Evolutionary conservation across 2,797 vertebrate species (phyloP).

Genomic region (Paratrypauchen microcephalus): DNA sequence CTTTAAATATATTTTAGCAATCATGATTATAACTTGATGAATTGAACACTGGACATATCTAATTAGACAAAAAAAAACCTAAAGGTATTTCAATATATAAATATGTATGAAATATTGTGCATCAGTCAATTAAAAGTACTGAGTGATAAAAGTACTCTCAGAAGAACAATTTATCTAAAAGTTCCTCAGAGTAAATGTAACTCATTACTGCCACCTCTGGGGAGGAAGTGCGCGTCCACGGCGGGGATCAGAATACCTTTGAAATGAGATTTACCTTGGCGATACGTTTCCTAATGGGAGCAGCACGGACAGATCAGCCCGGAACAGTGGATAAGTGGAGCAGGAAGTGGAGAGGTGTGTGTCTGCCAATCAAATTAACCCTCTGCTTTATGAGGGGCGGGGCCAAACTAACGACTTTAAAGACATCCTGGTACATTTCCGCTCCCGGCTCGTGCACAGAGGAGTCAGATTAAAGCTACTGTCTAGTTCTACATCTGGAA

Average conservation of each 20-base stretch:
- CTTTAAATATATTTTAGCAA: too few relatives aligned
- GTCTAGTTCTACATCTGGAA: conserved; percentile 1
- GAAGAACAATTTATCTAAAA: background rate
- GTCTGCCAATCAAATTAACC: conserved; percentile 54
- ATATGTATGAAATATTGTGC: too few relatives aligned
- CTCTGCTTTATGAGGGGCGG: conserved; percentile 23
- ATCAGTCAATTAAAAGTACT: too few relatives aligned
- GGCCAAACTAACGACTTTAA: conserved; percentile 29
- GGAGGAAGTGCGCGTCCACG: conserved; percentile 40
- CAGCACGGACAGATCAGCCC: conserved; percentile 22
- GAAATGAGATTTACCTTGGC: conserved; percentile 46
- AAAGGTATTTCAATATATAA: too few relatives aligned
- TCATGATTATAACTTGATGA: too few relatives aligned
- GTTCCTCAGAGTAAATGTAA: background rate
- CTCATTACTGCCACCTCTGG: conserved; percentile 1
- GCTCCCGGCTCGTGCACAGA: conserved; percentile 1
- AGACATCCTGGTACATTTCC: conserved; percentile 40
- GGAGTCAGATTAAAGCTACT: background rate
- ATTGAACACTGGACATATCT: too few relatives aligned
- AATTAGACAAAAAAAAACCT: too few relatives aligned
- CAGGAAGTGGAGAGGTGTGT: conserved; percentile 28
- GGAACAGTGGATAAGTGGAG: conserved; percentile 24
- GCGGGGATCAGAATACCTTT: conserved; percentile 37
- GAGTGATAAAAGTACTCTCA: conserved; percentile 80
- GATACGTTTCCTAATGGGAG: conserved; percentile 35